phyloP scores from a whole-genome alignment of 2,797 vertebrate species.

The Merluccius polli region DNA sequence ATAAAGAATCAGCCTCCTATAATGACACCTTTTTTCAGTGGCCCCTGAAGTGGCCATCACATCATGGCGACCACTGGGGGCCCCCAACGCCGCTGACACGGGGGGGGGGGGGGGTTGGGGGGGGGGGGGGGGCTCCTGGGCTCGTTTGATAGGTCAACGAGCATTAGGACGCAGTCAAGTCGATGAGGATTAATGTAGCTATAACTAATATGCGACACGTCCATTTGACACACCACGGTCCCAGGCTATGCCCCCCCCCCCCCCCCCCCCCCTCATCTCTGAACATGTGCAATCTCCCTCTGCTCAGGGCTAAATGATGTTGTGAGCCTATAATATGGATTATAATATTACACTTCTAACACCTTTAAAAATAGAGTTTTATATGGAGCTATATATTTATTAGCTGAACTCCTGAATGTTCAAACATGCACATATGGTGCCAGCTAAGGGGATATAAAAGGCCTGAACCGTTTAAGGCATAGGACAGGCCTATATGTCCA shows the following conservation, averaged over 20 bases:
- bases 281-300: neutral
- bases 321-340: neutral
- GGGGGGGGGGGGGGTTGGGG: no score
- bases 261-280: constrained; percentile 44
- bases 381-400: neutral
- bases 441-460: no score
- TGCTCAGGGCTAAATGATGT: neutral
- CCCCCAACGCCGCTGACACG: neutral
- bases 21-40: neutral
- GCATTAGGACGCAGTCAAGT: constrained; percentile 54
- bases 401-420: neutral
- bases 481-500: no score
- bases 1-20: neutral
- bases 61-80: neutral
- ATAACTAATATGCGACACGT: constrained; percentile 52
- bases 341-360: neutral
- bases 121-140: constrained; percentile 44
- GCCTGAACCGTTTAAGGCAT: no score
- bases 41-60: constrained; percentile 18
- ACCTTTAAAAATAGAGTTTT: neutral
- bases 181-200: constrained; percentile 63
- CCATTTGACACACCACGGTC: constrained; percentile 58
- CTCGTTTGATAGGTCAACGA: constrained; percentile 61
- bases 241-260: constrained; percentile 45
- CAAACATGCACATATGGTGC: neutral